Conservation (phyloP, 2,888 invertebrate genomes). For the Mythimna lalbum region DNA sequence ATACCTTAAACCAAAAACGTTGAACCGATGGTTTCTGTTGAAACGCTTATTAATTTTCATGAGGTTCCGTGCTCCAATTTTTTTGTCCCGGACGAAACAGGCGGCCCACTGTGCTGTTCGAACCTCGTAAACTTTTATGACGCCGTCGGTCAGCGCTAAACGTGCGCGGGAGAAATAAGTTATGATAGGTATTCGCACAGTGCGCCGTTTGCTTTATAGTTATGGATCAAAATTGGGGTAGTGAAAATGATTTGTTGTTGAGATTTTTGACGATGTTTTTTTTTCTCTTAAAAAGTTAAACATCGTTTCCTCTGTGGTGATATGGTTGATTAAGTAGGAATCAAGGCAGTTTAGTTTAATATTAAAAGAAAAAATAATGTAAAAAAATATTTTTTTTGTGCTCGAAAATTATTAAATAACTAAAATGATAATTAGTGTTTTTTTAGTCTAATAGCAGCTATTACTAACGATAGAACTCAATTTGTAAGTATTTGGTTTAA, state of each 20-base stretch:
- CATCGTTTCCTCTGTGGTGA: not conserved
- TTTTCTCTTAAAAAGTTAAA: not conserved
- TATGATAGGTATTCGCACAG: slow-evolving; percentile 61
- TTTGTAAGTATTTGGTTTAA: too few species aligned
- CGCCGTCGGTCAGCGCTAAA: slow-evolving; percentile 63
- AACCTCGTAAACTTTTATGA: slow-evolving; percentile 71
- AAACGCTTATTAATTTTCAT: slow-evolving; percentile 71
- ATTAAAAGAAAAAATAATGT: too few species aligned
- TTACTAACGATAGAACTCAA: too few species aligned
- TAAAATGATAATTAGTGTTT: too few species aligned
- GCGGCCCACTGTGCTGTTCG: slow-evolving; percentile 67
- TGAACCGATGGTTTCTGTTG: slow-evolving; percentile 63
- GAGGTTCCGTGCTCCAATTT: slow-evolving; percentile 68
- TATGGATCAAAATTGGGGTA: slow-evolving; percentile 37
- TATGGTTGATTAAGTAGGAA: not conserved
- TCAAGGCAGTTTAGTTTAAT: too few species aligned
- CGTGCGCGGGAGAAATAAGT: slow-evolving; percentile 58
- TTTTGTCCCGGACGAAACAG: slow-evolving; percentile 56
- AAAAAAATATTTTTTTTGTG: too few species aligned
- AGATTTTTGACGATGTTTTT: not conserved
- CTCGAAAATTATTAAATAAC: too few species aligned
- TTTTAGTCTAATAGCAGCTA: too few species aligned
- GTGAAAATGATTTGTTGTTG: not conserved
- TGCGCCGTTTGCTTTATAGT: slow-evolving; percentile 43
- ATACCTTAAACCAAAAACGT: slow-evolving; percentile 62